These are phyloP conservation scores for Orchesella cincta DNA, from an alignment of 1,140 invertebrate genomes.

Conservation along the genomic window DNA sequence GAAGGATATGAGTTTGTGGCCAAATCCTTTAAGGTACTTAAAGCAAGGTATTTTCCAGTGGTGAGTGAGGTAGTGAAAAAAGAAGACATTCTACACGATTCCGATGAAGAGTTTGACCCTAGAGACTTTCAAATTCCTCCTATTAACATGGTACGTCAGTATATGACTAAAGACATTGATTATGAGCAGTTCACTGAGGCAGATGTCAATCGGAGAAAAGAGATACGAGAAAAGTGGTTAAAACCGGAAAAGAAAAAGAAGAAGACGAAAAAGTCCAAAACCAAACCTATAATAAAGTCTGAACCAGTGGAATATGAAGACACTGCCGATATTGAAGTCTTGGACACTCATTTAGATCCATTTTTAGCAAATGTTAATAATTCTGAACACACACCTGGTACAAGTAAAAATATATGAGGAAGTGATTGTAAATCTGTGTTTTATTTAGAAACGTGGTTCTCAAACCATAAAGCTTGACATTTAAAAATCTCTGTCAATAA, in stretches of 20 bases:
- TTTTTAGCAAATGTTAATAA: not conserved
- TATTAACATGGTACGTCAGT: constrained; percentile 1
- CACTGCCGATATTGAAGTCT: not conserved
- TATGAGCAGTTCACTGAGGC: not conserved
- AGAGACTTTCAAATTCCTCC: constrained; percentile 20
- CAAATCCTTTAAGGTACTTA: not conserved
- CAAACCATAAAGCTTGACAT: too few relatives aligned
- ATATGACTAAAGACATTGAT: not conserved
- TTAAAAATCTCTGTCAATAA: too few relatives aligned
- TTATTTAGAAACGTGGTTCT: too few relatives aligned
- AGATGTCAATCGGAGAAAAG: not conserved
- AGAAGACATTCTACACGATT: not conserved
- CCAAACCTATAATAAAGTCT: not conserved
- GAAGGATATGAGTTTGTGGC: constrained; percentile 2
- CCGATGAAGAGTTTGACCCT: not conserved
- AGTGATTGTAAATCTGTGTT: not conserved
- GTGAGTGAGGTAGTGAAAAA: not conserved
- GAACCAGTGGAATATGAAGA: not conserved
- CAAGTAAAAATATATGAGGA: not conserved
- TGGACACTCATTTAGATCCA: not conserved
- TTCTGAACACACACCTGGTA: not conserved
- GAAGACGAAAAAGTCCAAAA: not conserved
- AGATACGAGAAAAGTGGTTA: not conserved
- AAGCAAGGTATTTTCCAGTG: constrained; percentile 9
- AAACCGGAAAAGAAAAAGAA: not conserved